Evolutionary conservation across 2,797 vertebrate species (phyloP), one percentile per base, ranked within the genome.

Genomic region (Cyclopterus lumpus): DNA sequence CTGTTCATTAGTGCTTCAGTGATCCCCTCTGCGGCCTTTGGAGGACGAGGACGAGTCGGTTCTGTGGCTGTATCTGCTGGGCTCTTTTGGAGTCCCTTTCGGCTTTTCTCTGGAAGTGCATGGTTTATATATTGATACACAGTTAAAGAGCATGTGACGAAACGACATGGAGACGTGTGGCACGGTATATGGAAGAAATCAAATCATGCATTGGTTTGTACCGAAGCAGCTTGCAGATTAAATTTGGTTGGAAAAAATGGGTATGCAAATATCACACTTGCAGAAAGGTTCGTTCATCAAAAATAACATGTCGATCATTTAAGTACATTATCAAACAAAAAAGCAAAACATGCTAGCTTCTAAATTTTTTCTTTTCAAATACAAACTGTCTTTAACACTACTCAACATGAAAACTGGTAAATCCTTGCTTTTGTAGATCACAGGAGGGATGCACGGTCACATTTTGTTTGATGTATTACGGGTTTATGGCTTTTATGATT

Each of bases 1-100:
- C 59, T 46, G 59, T 73, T 85, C 64, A 65, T 79, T 65, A 73
- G 58, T 44, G 68, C 73, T 79, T 42, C 63, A 7, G 6, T 76
- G 60, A 49, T 69, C 40, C 34, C 30, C 16, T 49, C 65, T 22
- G 44, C 20, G 26, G 14, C 14, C 51, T 28, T 54, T 16, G 51
- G 51, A 28, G 51, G 24, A 26, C 24, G 51, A 28, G 51, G 24
- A 26, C 24, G 6, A 28, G 51, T 8, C 14, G 7, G 14, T 28
- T 6, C 51, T 51, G 32, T 10, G 20, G 51, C 73, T 38, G 18
- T n/a, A 26, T 32, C 16, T 55, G 15, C 12, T 36, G 42, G 32
- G 20, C 4, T 0, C 22, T 34, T 48, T 16, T 30, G 32, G 6
- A 28, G 62, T 51, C 51, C 30, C 30, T 42, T 42, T 40, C n/a